Evolutionary conservation across 2,888 invertebrate genomes (phyloP).

Genomic region (Melinaea menophilus): DNA sequence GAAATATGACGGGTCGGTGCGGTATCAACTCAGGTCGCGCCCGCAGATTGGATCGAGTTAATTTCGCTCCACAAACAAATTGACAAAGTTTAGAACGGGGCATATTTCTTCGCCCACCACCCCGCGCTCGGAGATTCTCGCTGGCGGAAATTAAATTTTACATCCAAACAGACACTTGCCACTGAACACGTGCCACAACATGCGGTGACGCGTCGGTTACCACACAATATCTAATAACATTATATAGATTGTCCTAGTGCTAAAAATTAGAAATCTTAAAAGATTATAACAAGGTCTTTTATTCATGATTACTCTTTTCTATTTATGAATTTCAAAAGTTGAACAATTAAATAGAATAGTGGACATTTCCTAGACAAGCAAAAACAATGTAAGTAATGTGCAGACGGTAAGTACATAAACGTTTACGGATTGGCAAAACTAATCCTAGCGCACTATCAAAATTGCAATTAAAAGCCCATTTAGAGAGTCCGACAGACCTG

Average conservation of each 20-base stretch:
- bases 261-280: background rate
- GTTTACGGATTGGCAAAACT: constrained; percentile 44
- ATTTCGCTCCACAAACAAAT: constrained; percentile 78
- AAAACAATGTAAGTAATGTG: constrained; percentile 1
- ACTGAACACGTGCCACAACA: constrained; percentile 55
- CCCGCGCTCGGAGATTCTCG: constrained; percentile 67
- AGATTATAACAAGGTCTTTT: too few relatives aligned
- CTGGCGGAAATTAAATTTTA: constrained; percentile 78
- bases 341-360: too few relatives aligned
- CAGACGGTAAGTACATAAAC: constrained; percentile 21
- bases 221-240: constrained; percentile 20
- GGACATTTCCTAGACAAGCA: background rate
- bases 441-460: constrained; percentile 72
- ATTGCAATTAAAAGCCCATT: constrained; percentile 77
- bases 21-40: constrained; percentile 65
- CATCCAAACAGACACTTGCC: constrained; percentile 72
- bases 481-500: constrained; percentile 65
- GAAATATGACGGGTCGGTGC: constrained; percentile 56
- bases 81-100: constrained; percentile 78
- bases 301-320: too few relatives aligned
- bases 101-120: constrained; percentile 69
- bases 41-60: constrained; percentile 78
- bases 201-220: constrained; percentile 46
- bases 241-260: background rate
- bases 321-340: too few relatives aligned